Evolutionary conservation across 2,113 vertebrate species (phyloP).

Genomic region (Macquaria australasica): DNA sequence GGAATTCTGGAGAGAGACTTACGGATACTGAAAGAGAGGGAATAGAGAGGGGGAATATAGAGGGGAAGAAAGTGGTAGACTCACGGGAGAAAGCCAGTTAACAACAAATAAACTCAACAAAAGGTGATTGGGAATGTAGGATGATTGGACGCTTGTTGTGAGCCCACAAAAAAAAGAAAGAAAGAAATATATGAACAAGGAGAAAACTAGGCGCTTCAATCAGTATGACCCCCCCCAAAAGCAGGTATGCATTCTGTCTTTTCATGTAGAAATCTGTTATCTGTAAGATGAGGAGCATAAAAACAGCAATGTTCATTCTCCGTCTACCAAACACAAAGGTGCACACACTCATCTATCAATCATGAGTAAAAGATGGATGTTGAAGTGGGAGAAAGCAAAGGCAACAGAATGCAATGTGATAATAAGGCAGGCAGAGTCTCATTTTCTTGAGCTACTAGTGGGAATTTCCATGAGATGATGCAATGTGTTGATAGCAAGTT

Average conservation of each 20-base stretch:
- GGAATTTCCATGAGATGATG: conserved; percentile 42
- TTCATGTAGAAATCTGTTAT: no score
- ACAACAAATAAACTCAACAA: background rate
- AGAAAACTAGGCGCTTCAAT: conserved; percentile 19
- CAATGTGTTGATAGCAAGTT: conserved; percentile 31
- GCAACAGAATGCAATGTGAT: background rate
- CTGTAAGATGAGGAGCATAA: background rate
- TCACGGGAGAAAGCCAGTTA: background rate
- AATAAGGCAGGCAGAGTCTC: background rate
- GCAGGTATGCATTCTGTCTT: background rate
- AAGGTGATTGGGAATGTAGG: conserved; percentile 12
- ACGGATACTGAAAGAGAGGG: conserved; percentile 33
- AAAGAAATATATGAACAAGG: background rate
- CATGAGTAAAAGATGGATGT: background rate
- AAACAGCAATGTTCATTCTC: background rate
- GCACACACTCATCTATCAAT: conserved; percentile 8
- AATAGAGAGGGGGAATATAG: background rate
- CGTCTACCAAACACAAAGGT: background rate
- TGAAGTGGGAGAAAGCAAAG: background rate
- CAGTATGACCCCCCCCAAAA: background rate
- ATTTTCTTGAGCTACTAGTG: conserved; percentile 7
- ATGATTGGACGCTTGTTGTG: background rate
- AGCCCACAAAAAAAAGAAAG: background rate
- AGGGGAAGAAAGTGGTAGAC: background rate
- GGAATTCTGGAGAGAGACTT: conserved; percentile 46